These are phyloP conservation scores for Pelosia muscerda DNA, from an alignment of 2,888 invertebrate species.

Conservation along the genomic window DNA sequence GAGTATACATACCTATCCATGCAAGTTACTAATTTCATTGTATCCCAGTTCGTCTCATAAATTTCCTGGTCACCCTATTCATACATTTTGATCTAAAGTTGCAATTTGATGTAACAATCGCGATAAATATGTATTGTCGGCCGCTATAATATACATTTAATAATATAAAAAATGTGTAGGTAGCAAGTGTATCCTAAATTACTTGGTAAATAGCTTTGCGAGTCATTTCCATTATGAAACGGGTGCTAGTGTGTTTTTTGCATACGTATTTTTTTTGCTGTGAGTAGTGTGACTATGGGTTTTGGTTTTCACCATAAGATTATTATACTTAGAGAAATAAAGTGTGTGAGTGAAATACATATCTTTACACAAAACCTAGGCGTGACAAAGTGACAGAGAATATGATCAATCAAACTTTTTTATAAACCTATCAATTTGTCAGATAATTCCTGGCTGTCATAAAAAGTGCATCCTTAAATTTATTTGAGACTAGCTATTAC, in stretches of 20 bases:
- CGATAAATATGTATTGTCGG: slow-evolving; percentile 48
- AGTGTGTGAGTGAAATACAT: too few species aligned
- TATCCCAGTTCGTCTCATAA: background rate
- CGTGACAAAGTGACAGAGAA: too few species aligned
- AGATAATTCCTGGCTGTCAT: too few species aligned
- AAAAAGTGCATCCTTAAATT: too few species aligned
- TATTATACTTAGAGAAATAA: too few species aligned
- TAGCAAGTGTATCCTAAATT: slow-evolving; percentile 33
- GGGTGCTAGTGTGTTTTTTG: background rate
- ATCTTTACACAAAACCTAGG: too few species aligned
- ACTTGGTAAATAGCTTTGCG: slow-evolving; percentile 21
- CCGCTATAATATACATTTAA: slow-evolving; percentile 31
- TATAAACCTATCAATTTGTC: too few species aligned
- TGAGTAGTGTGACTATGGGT: background rate
- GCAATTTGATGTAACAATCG: slow-evolving; percentile 39
- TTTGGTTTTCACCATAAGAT: too few species aligned
- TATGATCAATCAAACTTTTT: too few species aligned
- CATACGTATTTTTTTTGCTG: background rate
- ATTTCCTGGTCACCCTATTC: slow-evolving; percentile 8
- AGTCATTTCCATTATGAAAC: slow-evolving; percentile 9
- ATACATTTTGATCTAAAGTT: slow-evolving; percentile 35
- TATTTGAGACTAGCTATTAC: too few species aligned
- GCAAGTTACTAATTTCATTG: too few species aligned
- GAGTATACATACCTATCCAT: too few species aligned
- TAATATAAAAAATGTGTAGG: slow-evolving; percentile 5